A percentile compares a stretch with the other conserved stretches of the same genome.
Evolutionary conservation across 92 coral and sea anemone genomes (phyloP).

Genomic region (Bergia sp.): DNA sequence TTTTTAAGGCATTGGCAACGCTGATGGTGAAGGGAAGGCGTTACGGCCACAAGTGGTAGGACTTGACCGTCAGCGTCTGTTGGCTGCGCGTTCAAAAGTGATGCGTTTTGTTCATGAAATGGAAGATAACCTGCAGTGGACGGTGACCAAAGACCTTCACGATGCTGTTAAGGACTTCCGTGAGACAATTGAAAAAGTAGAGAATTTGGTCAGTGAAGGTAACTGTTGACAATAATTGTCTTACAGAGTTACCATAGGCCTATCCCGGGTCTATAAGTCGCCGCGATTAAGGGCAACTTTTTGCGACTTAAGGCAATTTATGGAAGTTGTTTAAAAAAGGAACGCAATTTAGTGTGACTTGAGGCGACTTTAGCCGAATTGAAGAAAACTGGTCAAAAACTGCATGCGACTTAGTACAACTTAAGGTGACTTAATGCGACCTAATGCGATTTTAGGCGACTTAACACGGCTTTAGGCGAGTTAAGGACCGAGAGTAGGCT

Average conservation of each 20-base stretch:
- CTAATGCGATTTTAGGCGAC: no score
- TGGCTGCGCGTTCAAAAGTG: background rate
- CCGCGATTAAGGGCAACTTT: no score
- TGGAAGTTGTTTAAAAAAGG: no score
- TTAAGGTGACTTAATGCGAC: no score
- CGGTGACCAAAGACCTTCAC: conserved; percentile 8
- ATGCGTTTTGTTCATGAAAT: background rate
- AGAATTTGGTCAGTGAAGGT: conserved; percentile 32
- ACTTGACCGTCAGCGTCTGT: conserved; percentile 29
- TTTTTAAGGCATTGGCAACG: background rate
- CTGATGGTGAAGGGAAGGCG: background rate
- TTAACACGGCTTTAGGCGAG: no score
- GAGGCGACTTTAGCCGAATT: no score
- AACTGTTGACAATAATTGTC: background rate
- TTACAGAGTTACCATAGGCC: background rate
- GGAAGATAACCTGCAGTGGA: conserved; percentile 11
- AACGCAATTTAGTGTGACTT: no score
- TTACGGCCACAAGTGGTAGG: background rate
- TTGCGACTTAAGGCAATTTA: no score
- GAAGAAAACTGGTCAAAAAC: no score
- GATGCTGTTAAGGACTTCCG: conserved; percentile 9
- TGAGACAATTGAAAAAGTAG: conserved; percentile 5
- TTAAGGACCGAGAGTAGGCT: no score
- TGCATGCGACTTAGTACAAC: no score
- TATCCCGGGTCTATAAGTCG: no score